phyloP scores from a whole-genome alignment of 1,140 invertebrate genomes.

The Ceratoteleas bidentatus region DNA sequence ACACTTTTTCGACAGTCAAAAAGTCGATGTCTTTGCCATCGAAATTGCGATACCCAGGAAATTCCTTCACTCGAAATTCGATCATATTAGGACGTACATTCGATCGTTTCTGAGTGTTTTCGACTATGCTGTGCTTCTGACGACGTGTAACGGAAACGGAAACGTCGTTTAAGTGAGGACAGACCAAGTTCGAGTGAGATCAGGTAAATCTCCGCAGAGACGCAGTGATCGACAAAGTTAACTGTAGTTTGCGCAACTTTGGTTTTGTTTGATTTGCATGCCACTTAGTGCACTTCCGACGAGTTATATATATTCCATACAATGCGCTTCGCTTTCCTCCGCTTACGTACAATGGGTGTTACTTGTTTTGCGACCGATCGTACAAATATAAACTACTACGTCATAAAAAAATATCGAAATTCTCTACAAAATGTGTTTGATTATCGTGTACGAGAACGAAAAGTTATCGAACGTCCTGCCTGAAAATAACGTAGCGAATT shows the following conservation, averaged over 20 bases:
- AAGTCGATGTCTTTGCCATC: too few relatives aligned
- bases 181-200: too few relatives aligned
- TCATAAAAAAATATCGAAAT: conserved; percentile 66
- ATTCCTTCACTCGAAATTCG: too few relatives aligned
- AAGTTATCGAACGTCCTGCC: conserved; percentile 54
- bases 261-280: conserved; percentile 10
- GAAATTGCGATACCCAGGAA: too few relatives aligned
- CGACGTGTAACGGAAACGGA: too few relatives aligned
- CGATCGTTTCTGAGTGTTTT: too few relatives aligned
- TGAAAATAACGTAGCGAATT: conserved; percentile 32
- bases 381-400: conserved; percentile 32
- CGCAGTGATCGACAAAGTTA: background rate
- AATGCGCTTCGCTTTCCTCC: conserved; percentile 20
- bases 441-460: conserved; percentile 60
- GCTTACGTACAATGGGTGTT: conserved; percentile 29
- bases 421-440: conserved; percentile 61
- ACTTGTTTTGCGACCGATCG: conserved; percentile 25
- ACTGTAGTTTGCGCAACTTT: background rate
- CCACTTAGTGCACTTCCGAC: conserved; percentile 34
- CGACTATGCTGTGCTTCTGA: too few relatives aligned
- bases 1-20: too few relatives aligned
- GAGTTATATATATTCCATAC: conserved; percentile 35
- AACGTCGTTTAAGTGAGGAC: too few relatives aligned
- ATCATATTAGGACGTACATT: too few relatives aligned
- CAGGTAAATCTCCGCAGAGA: too few relatives aligned